These are phyloP conservation scores for Monochamus alternatus DNA, from an alignment of 2,888 invertebrate species.

Conservation along the genomic window DNA sequence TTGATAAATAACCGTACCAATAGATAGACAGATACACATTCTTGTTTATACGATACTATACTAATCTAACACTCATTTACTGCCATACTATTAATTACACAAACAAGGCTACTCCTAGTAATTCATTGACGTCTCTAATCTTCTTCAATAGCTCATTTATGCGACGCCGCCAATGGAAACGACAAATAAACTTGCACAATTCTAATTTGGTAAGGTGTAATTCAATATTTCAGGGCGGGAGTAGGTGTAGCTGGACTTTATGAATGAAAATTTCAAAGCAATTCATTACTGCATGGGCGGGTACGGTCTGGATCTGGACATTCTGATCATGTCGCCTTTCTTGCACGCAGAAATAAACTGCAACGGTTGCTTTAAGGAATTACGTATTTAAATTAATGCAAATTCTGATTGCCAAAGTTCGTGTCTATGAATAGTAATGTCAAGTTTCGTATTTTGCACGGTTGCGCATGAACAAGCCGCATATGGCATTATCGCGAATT, in stretches of 20 bases:
- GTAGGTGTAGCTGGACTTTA: constrained; percentile 13
- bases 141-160: too few species aligned
- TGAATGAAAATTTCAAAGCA: constrained; percentile 19
- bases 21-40: too few species aligned
- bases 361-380: constrained; percentile 8
- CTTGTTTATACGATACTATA: too few species aligned
- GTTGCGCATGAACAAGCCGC: constrained; percentile 3
- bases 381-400: constrained; percentile 20
- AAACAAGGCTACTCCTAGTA: too few species aligned
- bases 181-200: neutral
- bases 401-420: constrained; percentile 15
- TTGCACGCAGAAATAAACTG: neutral
- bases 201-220: constrained; percentile 21
- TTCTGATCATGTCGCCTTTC: constrained; percentile 14
- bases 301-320: neutral
- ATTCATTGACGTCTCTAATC: too few species aligned
- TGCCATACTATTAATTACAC: too few species aligned
- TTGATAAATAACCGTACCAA: too few species aligned
- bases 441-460: constrained; percentile 13
- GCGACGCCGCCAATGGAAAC: neutral
- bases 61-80: too few species aligned
- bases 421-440: constrained; percentile 13
- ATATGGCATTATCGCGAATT: neutral
- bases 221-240: constrained; percentile 1
- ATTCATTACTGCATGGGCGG: neutral